Conservation (phyloP, 2,113 vertebrate species). For the Nibea albiflora region DNA sequence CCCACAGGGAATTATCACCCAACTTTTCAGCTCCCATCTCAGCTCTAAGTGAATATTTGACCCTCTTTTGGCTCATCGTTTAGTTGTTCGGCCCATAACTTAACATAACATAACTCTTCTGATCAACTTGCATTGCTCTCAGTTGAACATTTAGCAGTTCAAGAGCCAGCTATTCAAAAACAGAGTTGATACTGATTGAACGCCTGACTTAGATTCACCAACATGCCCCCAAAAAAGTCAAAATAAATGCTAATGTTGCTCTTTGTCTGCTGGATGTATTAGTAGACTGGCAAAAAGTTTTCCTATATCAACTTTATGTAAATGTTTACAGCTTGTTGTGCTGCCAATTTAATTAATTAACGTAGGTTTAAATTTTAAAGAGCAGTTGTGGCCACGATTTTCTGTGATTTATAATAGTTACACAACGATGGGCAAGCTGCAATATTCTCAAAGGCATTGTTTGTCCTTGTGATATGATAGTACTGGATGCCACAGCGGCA, state of each 20-base stretch:
- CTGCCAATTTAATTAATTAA: not conserved
- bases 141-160: conserved; percentile 6
- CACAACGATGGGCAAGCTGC: not conserved
- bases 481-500: not conserved
- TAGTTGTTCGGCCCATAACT: not conserved
- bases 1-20: not conserved
- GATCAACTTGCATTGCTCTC: not conserved
- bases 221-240: not conserved
- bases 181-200: not conserved
- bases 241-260: not conserved
- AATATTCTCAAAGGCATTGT: not conserved
- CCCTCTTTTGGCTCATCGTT: not conserved
- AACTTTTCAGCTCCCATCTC: not conserved
- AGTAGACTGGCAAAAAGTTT: not conserved
- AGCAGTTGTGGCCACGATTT: not conserved
- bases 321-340: not conserved
- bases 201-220: not conserved
- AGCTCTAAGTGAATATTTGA: not conserved
- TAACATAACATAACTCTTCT: not conserved
- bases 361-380: not conserved
- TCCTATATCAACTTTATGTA: not conserved
- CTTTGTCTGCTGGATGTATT: not conserved
- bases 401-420: not conserved
- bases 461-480: not conserved
- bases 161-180: not conserved